Percentiles rank a stretch among this genome's conserved stretches.
Evolutionary conservation across 2,113 vertebrate genomes (phyloP).

Genomic region (Pelodiscus sinensis): DNA sequence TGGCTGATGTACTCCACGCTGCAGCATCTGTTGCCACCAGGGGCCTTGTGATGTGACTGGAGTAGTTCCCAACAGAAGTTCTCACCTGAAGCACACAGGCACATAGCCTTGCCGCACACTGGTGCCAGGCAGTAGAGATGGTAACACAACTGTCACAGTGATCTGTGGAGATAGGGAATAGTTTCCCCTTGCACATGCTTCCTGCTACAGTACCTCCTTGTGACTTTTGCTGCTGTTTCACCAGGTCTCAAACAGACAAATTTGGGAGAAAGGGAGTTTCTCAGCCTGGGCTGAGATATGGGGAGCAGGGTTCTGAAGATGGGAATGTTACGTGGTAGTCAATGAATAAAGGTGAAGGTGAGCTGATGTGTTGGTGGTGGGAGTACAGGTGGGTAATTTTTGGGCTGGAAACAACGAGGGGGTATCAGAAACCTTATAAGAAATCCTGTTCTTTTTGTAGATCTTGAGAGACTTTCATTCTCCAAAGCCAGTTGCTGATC

Average conservation of each 20-base stretch:
- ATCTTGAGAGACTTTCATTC: neutral
- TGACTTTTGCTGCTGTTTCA: neutral
- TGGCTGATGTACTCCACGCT: neutral
- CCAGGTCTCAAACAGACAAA: neutral
- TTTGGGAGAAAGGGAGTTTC: neutral
- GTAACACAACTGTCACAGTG: neutral
- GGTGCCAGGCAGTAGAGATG: neutral
- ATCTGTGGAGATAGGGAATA: neutral
- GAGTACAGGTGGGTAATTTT: neutral
- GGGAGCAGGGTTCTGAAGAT: neutral
- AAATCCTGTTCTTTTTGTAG: constrained; percentile 10
- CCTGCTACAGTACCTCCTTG: neutral
- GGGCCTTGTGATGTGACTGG: neutral
- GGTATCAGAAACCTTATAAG: constrained; percentile 28
- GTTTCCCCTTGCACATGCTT: neutral
- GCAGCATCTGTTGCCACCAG: neutral
- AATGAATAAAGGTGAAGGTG: too few relatives aligned
- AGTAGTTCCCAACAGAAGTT: neutral
- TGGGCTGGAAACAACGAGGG: constrained; percentile 40
- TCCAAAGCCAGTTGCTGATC: neutral
- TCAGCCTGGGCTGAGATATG: neutral
- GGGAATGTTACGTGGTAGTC: neutral
- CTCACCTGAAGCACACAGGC: neutral
- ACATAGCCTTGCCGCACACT: neutral
- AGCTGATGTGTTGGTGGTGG: neutral